Conservation (phyloP, 2,888 invertebrate species). For the Acrobasis consociella region DNA sequence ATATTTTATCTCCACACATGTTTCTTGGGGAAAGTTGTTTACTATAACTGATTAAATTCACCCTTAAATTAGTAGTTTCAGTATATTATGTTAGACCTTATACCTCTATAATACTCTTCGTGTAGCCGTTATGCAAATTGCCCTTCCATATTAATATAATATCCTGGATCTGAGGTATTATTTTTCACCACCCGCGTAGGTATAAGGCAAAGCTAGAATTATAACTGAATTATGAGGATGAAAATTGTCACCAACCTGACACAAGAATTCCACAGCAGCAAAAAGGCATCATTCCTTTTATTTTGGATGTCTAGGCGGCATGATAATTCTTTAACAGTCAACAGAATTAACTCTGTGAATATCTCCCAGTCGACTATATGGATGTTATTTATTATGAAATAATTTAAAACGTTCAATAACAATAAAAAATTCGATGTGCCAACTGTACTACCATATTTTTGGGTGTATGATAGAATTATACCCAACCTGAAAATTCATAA, state of each 20-base stretch:
- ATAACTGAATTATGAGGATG: not conserved
- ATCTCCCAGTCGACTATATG: conserved; percentile 50
- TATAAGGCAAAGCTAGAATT: too few species aligned
- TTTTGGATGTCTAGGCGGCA: conserved; percentile 31
- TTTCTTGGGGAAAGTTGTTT: too few species aligned
- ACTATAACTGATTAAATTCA: too few species aligned
- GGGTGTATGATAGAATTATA: conserved; percentile 57
- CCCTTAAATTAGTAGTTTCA: too few species aligned
- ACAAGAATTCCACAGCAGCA: conserved; percentile 67
- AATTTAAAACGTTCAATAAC: conserved; percentile 52
- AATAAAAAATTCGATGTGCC: conserved; percentile 46
- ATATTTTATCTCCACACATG: too few species aligned
- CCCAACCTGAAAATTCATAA: conserved; percentile 56
- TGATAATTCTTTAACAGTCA: conserved; percentile 42
- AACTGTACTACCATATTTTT: conserved; percentile 49
- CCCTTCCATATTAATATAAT: too few species aligned
- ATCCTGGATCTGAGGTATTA: too few species aligned
- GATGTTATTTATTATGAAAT: conserved; percentile 46
- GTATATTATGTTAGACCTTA: too few species aligned
- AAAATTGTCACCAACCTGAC: conserved; percentile 54
- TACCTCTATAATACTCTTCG: too few species aligned
- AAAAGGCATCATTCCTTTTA: conserved; percentile 38
- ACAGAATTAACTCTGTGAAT: conserved; percentile 49
- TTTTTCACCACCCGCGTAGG: too few species aligned
- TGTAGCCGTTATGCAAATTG: too few species aligned